Conservation (phyloP, 1,140 invertebrate genomes). For the Drosophila setifemur region DNA sequence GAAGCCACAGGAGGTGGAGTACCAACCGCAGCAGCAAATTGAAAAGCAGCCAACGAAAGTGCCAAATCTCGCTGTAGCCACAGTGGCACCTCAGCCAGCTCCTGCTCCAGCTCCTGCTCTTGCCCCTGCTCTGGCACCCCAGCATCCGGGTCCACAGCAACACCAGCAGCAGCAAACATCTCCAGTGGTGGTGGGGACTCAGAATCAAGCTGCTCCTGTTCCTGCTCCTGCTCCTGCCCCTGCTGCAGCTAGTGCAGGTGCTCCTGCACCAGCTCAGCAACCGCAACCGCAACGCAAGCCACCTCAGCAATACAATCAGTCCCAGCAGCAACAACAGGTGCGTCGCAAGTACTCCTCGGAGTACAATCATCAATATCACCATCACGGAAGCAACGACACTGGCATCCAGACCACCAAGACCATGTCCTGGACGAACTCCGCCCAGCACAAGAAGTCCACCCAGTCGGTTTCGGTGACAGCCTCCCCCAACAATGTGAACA, state of each 20-base stretch:
- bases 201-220: conserved; percentile 6
- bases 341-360: conserved; percentile 72
- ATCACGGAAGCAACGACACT: conserved; percentile 63
- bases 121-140: background rate
- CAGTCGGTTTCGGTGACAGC: conserved; percentile 79
- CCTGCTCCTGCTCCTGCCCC: conserved; percentile 5
- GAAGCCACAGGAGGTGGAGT: conserved; percentile 31
- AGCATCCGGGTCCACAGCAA: conserved; percentile 19
- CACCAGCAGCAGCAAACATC: conserved; percentile 53
- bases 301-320: conserved; percentile 46
- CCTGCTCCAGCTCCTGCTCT: conserved; percentile 27
- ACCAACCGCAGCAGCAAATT: conserved; percentile 33
- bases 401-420: conserved; percentile 73
- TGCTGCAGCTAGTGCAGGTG: conserved; percentile 29
- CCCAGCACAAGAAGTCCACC: conserved; percentile 78
- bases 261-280: conserved; percentile 26
- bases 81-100: conserved; percentile 49
- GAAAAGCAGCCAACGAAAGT: conserved; percentile 36
- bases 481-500: conserved; percentile 69
- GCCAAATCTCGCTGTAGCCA: conserved; percentile 50
- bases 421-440: conserved; percentile 79
- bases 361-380: conserved; percentile 63
- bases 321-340: conserved; percentile 62
- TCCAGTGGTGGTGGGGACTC: conserved; percentile 20
- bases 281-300: conserved; percentile 52